Base-by-base conservation (phyloP, 2,113 vertebrate species). In the Brachypteracias leptosomus region DNA sequence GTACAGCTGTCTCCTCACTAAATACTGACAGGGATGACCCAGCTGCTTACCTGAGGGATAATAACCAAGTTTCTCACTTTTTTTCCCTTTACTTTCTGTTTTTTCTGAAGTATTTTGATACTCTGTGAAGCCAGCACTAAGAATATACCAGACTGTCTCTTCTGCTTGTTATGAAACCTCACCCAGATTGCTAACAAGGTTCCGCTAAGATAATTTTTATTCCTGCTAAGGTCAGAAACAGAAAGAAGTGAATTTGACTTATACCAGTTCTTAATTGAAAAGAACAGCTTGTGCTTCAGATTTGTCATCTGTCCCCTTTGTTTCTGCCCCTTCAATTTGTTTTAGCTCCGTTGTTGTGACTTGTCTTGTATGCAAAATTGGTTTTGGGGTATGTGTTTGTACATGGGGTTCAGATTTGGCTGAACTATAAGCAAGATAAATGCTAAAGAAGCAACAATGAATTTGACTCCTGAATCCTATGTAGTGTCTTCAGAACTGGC, bases 21-120 rank as follows among this genome's bases (percentile, higher is more conserved):
- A 66, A 58, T 46, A 5, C 42, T 31, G 76, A 16, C 65, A 51
- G 35, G 36, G 16, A 77, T 57, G 55, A n/a, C 35, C 15, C 33
- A 75, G 19, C 38, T 81, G 38, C 73, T 85, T 84, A 51, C 9
- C 36, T 72, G 18, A 72, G 16, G 52, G 31, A 44, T 35, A 46
- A 89, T 81, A 55, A 1, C 0, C 10, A 74, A 55, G 9, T 42
- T 33, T 68, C 7, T 62, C 4, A 11, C 7, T 26, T 2, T 36
- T 10, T 28, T 35, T 29, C 13, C 6, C 42, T 47, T 61, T 57
- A 26, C 16, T 54, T 54, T 57, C 8, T 8, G 20, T 38, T 58
- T 42, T 68, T 40, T 25, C 11, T 68, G 8, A 59, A 71, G 28
- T 40, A 35, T 63, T 46, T 77, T 70, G 63, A 22, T 57, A 26